A percentile compares a stretch with the other conserved stretches of the same genome.
Conservation (phyloP, 2,888 invertebrate genomes). For the Allophyes oxyacanthae region DNA sequence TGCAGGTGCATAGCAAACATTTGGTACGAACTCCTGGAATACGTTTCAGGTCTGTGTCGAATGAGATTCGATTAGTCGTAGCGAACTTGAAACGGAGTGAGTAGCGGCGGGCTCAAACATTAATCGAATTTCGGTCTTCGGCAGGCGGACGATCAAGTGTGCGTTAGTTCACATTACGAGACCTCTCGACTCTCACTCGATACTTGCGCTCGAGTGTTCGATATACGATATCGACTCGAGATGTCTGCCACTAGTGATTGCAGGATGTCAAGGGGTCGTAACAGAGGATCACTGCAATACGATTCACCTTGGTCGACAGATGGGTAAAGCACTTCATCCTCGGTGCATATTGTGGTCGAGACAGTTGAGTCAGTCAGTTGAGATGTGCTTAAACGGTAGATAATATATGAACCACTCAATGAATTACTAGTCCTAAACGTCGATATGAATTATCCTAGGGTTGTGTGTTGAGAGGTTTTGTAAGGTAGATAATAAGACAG, state of each 20-base stretch:
- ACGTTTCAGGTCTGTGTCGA: slow-evolving; percentile 59
- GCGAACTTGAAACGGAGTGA: slow-evolving; percentile 74
- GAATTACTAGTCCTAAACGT: too few relatives aligned
- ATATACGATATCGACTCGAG: slow-evolving; percentile 80
- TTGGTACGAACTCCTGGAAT: slow-evolving; percentile 42
- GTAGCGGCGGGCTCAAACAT: slow-evolving; percentile 77
- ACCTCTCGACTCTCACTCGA: slow-evolving; percentile 77
- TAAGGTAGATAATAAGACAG: too few relatives aligned
- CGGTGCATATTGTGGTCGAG: slow-evolving; percentile 49
- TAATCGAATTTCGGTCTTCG: slow-evolving; percentile 85
- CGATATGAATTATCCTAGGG: too few relatives aligned
- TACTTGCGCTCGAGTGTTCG: slow-evolving; percentile 77
- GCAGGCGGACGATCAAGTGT: slow-evolving; percentile 78
- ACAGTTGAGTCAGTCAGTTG: slow-evolving; percentile 41
- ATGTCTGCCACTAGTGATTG: slow-evolving; percentile 80
- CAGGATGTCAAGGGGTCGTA: slow-evolving; percentile 73
- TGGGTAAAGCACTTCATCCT: slow-evolving; percentile 57
- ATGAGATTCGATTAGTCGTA: slow-evolving; percentile 77
- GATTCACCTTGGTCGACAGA: slow-evolving; percentile 52
- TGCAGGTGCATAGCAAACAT: slow-evolving; percentile 36
- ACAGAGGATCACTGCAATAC: slow-evolving; percentile 64
- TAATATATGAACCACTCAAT: neutral
- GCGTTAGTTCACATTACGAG: slow-evolving; percentile 82
- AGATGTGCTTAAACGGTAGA: slow-evolving; percentile 8
- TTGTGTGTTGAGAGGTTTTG: too few relatives aligned